Base-by-base conservation (phyloP, 2,797 vertebrate species). In the Gymnoscopelus braueri region DNA sequence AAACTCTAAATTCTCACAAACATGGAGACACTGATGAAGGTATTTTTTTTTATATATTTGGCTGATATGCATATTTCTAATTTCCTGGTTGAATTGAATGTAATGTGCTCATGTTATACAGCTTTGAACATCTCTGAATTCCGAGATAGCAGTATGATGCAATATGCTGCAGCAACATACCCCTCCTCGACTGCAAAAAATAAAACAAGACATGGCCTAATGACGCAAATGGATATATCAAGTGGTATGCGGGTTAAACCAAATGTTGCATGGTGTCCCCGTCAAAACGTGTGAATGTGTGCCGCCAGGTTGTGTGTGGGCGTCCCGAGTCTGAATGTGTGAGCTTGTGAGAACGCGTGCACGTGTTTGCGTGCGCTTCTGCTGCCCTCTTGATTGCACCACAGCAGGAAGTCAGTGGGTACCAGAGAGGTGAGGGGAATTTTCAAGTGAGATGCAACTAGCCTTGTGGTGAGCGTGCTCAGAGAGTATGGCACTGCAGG, bases 381-480 rank as follows among this genome's bases (percentile, higher is more conserved):
- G 80, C 69, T 88, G 81, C 83, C 88, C 89, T 87, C 84, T 44
- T 87, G 77, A 87, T 86, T 89, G 87, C 84, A 92, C 90, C 88
- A 81, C 90, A 89, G 77, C 88, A 93, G 91, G 90, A 93, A 91
- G 91, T 85, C 80, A 76, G 84, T 78, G 87, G 90, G 90, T 89
- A 89, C 85, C 67, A 61, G 77, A 82, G 87, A 91, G 87, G 86
- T 91, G 80, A 93, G 93, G 93, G 93, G 89, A 94, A 92, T 95
- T 94, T 91, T 94, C 64, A 72, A 44, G 71, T 79, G 82, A 89
- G 85, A 85, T 89, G 87, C 86, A 86, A 90, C 80, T 85, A 74
- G 80, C 72, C 75, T 82, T 87, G 90, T 84, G 89, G 89, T 90
- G 78, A 79, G 86, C 77, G 80, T 77, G 82, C 69, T 76, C 74